Evolutionary conservation across 2,888 invertebrate species (phyloP), one percentile per base, ranked within the genome.

Genomic region (Stenodema calcarata): DNA sequence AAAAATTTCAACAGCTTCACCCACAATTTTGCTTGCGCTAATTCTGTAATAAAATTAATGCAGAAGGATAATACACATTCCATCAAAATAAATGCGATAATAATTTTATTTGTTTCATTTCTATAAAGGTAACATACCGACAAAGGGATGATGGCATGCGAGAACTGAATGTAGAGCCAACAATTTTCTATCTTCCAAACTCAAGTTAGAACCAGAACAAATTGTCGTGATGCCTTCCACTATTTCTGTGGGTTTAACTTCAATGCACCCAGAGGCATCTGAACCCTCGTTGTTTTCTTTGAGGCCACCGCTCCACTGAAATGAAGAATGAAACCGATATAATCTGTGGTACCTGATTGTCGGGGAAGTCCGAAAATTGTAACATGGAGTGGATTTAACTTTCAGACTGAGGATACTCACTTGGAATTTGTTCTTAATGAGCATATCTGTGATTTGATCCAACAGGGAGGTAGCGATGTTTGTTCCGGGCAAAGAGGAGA

Each of bases 61-160:
- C n/a, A n/a, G n/a, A n/a, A n/a, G n/a, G n/a, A n/a, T n/a, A n/a
- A n/a, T n/a, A n/a, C n/a, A n/a, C n/a, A n/a, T n/a, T n/a, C n/a
- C n/a, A n/a, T n/a, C n/a, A n/a, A n/a, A n/a, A n/a, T n/a, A n/a
- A n/a, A n/a, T n/a, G n/a, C n/a, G n/a, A n/a, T n/a, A n/a, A n/a
- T n/a, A n/a, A n/a, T n/a, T n/a, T n/a, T n/a, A n/a, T n/a, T n/a
- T n/a, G n/a, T n/a, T n/a, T n/a, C n/a, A n/a, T n/a, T n/a, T n/a
- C n/a, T 50, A 50, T 4, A 16, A n/a, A 16, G 4, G 23, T 28
- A 50, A 89, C 90, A 89, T 90, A 92, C 92, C 90, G 54, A 95
- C 93, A 54, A 94, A 93, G 0, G 96, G 95, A 91, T 97, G 95
- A 91, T 97, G 96, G 80, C 95, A 93, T 69, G 95, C 93, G 16